phyloP scores from a whole-genome alignment of 2,797 vertebrate genomes.

The Enteromius unitaeniatus region DNA sequence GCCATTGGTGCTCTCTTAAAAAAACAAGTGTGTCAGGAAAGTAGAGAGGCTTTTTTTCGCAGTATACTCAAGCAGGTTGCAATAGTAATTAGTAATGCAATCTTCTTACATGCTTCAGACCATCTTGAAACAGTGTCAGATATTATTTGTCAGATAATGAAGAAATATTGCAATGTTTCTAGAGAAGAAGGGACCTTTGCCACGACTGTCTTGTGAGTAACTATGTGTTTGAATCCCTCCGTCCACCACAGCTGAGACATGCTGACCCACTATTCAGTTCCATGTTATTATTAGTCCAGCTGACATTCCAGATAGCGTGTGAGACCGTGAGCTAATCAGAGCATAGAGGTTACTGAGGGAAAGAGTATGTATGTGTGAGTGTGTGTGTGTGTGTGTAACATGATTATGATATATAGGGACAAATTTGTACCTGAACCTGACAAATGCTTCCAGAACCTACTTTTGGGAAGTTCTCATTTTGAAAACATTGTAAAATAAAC shows the following conservation, averaged over 20 bases:
- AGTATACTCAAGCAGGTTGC: not conserved
- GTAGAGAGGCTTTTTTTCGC: not conserved
- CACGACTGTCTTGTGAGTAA: not conserved
- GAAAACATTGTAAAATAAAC: not conserved
- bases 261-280: not conserved
- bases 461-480: not conserved
- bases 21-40: not conserved
- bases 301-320: conserved; percentile 37
- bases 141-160: not conserved
- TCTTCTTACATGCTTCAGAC: not conserved
- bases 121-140: not conserved
- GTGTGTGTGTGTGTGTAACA: not conserved
- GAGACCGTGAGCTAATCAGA: conserved; percentile 17
- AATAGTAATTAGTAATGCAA: not conserved
- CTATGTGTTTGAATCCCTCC: not conserved
- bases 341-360: conserved; percentile 24
- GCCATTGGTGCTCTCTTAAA: not conserved
- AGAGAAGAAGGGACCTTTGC: not conserved
- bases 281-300: conserved; percentile 54
- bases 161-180: not conserved
- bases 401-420: too few relatives aligned
- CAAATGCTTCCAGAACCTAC: not conserved
- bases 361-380: not conserved
- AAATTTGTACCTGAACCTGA: not conserved
- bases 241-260: conserved; percentile 21